Base-by-base conservation (phyloP, 2,888 invertebrate genomes). In the Achlya flavicornis region DNA sequence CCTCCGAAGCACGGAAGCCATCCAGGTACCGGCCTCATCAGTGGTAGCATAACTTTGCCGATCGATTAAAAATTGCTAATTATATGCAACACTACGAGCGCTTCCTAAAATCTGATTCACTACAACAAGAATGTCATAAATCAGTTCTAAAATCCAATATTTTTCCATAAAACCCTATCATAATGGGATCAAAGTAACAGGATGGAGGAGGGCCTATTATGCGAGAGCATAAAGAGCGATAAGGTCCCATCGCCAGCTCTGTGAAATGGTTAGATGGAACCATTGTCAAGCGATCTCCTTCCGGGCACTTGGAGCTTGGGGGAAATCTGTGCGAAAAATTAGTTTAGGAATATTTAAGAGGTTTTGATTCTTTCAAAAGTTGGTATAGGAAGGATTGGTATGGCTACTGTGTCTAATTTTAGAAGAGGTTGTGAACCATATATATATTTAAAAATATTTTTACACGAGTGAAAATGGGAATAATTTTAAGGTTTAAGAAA, bases 141-240 rank as follows among this genome's bases (percentile, higher is more conserved):
- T 53, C 19, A 2, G 8, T 53, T 19, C n/a, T 0, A 53, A 19
- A 53, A 19, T 53, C 53, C 19, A 53, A 53, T 53, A 53, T 53
- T 53, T 53, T 19, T 19, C 19, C 53, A 53, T 53, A 53, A 53
- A 53, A 53, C 14, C 53, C n/a, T 53, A 53, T 53, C 53, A 53
- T 53, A 53, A 53, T 53, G 53, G 16, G 53, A 53, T 53, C 53
- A 53, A 53, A 53, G 53, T 53, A 19, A 53, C 53, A 19, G 10
- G 53, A 53, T 4, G 53, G 53, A 53, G 53, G 16, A 53, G 53
- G 14, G 10, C 53, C 53, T 53, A n/a, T 53, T 53, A 19, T 53
- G 53, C 53, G 53, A 3, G 10, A 19, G 53, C 53, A 53, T 53
- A 53, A 53, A 53, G 19, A 19, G 53, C 19, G 53, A 53, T 53